Percentiles rank a stretch among this genome's conserved stretches.
Evolutionary conservation across 2,113 vertebrate genomes (phyloP).

Genomic region (Phodopus roborovskii): DNA sequence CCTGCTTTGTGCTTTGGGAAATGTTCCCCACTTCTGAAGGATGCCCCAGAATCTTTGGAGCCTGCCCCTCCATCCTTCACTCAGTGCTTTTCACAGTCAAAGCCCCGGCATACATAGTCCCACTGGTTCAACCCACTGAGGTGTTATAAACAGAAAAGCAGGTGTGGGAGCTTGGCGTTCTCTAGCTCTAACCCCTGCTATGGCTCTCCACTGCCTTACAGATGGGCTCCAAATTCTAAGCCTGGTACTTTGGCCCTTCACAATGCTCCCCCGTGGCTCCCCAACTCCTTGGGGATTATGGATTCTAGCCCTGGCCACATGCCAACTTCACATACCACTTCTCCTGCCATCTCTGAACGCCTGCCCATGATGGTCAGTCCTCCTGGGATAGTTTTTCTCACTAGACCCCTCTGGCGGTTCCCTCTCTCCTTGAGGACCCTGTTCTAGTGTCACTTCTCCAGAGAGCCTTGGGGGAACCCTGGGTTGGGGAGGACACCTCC

Average conservation of each 20-base stretch:
- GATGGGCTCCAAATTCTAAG: neutral
- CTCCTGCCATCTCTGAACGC: neutral
- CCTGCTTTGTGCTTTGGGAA: neutral
- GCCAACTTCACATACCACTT: fast-evolving
- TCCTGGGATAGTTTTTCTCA: neutral
- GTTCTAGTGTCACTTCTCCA: neutral
- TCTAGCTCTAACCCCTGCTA: neutral
- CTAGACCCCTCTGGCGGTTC: neutral
- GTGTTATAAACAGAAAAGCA: neutral
- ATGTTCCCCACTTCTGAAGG: neutral
- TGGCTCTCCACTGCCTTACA: neutral
- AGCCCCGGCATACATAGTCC: neutral
- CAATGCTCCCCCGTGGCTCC: neutral
- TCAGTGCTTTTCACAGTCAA: neutral
- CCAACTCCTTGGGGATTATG: fast-evolving
- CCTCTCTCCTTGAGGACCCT: neutral
- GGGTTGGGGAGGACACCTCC: neutral
- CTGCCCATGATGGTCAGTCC: neutral
- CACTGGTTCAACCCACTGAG: neutral
- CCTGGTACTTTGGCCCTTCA: neutral
- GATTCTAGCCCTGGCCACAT: neutral
- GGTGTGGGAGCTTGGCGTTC: neutral
- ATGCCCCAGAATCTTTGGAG: neutral
- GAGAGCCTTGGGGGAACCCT: neutral
- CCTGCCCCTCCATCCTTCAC: fast-evolving